These are phyloP conservation scores for Spinibarbus caldwelli DNA, from an alignment of 2,797 vertebrate genomes.

Conservation along the genomic window DNA sequence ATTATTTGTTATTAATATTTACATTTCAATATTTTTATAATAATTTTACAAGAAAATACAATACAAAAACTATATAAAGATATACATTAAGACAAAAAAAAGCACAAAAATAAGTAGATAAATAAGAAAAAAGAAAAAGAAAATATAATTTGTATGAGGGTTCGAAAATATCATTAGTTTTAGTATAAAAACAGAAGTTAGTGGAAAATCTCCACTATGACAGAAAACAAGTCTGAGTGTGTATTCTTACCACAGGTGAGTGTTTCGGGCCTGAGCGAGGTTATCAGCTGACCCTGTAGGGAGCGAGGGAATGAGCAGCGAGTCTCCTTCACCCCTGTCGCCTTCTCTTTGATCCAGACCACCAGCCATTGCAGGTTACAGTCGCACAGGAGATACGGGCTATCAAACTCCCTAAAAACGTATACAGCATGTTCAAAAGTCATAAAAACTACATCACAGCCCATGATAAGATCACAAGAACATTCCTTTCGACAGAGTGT, in stretches of 20 bases:
- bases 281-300: constrained; percentile 86
- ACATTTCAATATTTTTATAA: no score
- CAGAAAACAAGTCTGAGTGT: background rate
- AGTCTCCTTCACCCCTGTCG: constrained; percentile 88
- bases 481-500: background rate
- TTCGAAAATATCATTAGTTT: background rate
- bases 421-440: background rate
- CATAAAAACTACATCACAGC: background rate
- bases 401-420: constrained; percentile 90
- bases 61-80: background rate
- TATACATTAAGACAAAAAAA: background rate
- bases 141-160: background rate
- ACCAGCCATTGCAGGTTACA: constrained; percentile 95
- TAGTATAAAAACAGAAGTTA: background rate
- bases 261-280: constrained; percentile 83
- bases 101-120: background rate
- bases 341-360: constrained; percentile 88
- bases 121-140: no score
- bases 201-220: background rate
- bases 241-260: constrained; percentile 89
- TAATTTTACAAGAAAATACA: background rate
- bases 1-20: background rate
- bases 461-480: background rate
- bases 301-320: constrained; percentile 92
- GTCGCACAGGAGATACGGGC: constrained; percentile 92